These are phyloP conservation scores for Apamea crenata DNA, from an alignment of 2,888 invertebrate species.

Conservation along the genomic window DNA sequence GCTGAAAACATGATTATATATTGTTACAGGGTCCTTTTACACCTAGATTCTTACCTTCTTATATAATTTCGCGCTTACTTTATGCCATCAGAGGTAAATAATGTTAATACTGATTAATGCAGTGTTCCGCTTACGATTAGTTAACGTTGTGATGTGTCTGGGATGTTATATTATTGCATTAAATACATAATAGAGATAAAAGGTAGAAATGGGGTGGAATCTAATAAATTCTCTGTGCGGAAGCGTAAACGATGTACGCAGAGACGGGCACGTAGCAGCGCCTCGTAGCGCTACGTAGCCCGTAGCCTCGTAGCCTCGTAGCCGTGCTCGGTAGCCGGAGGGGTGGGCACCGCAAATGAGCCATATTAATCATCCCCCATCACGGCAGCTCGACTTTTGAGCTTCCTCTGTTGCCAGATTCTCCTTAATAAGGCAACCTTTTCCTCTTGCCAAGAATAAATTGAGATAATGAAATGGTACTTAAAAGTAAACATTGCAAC, in stretches of 20 bases:
- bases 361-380: conserved; percentile 89
- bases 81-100: conserved; percentile 51
- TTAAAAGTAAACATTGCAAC: conserved; percentile 42
- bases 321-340: conserved; percentile 75
- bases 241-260: conserved; percentile 89
- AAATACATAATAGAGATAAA: conserved; percentile 87
- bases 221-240: conserved; percentile 88
- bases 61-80: conserved; percentile 37
- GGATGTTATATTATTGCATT: conserved; percentile 80
- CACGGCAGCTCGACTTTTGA: conserved; percentile 87
- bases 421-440: conserved; percentile 80
- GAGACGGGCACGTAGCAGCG: conserved; percentile 86
- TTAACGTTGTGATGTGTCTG: conserved; percentile 74
- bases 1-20: conserved; percentile 45
- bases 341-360: conserved; percentile 87
- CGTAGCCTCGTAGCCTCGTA: conserved; percentile 62
- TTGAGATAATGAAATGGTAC: conserved; percentile 61
- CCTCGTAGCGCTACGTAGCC: conserved; percentile 73
- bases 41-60: not conserved
- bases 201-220: conserved; percentile 87
- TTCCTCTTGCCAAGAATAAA: conserved; percentile 71
- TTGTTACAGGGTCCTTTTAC: conserved; percentile 10
- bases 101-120: conserved; percentile 71
- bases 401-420: conserved; percentile 86
- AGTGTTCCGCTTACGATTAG: conserved; percentile 73